Evolutionary conservation across 2,113 vertebrate genomes (phyloP), one percentile per base, ranked within the genome.

Genomic region (Epinephelus cyanopodus): DNA sequence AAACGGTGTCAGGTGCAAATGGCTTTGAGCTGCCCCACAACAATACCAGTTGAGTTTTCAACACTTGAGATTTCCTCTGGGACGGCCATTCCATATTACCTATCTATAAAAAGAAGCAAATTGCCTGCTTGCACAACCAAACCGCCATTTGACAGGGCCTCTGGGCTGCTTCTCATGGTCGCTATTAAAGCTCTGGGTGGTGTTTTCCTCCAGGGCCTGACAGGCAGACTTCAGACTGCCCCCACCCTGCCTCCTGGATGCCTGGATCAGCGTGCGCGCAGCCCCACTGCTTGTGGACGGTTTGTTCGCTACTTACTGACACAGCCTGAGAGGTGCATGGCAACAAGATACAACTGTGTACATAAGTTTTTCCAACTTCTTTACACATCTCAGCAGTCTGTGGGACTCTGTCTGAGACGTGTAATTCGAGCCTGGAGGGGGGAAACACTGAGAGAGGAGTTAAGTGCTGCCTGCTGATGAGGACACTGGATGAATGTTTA

Each of bases 81-180:
- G 90, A 92, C 79, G 4, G 66, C 72, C 83, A 65, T 82, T 83
- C 89, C 82, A 85, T 92, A 94, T 94, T 94, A 92, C 85, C 48
- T 47, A 88, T 91, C 93, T 94, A 93, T 93, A 94, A 95, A 94
- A 94, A 93, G 90, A 88, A 90, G 81, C 78, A 91, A 92, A 93
- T 94, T 93, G 92, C 92, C 86, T 83, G 83, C 70, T 87, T 88
- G 92, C 87, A 75, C 77, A 87, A 84, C 89, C 87, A 74, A 91
- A 86, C 89, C 84, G 2, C 83, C 71, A 48, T 87, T 83, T 92
- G 88, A 89, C 89, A 76, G 77, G 66, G 81, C 89, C 90, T 90
- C 91, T 84, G 91, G 85, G 83, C 86, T 74, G 88, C 82, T 88
- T 82, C 89, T 90, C 85, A 64, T 79, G 89, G 86, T 87, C 47